A percentile compares a stretch with the other conserved stretches of the same genome.
These are phyloP conservation scores for Alsophila aescularia DNA, from an alignment of 2,888 invertebrate genomes.

Conservation along the genomic window DNA sequence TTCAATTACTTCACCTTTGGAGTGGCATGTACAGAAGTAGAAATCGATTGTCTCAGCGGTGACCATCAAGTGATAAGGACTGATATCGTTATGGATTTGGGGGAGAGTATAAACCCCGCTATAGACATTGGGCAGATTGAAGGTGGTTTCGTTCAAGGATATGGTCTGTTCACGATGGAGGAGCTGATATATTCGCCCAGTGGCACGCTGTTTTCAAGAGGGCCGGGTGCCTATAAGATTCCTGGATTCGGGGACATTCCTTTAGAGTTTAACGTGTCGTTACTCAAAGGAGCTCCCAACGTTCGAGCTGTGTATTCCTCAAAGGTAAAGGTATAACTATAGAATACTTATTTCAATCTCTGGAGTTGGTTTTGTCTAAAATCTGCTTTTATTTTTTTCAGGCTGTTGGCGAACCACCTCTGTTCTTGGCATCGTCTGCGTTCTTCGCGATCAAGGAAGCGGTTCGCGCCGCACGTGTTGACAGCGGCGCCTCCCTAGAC, in stretches of 20 bases:
- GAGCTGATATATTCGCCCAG: conserved; percentile 94
- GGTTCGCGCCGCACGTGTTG: conserved; percentile 90
- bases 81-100: conserved; percentile 98
- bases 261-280: conserved; percentile 94
- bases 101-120: conserved; percentile 97
- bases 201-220: conserved; percentile 92
- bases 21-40: conserved; percentile 93
- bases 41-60: conserved; percentile 97
- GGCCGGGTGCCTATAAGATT: conserved; percentile 97
- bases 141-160: conserved; percentile 97
- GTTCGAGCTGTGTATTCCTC: conserved; percentile 97
- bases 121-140: conserved; percentile 99
- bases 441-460: conserved; percentile 97
- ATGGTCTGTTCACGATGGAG: conserved; percentile 95
- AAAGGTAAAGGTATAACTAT: conserved; percentile 86
- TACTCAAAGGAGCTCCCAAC: conserved; percentile 96
- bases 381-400: conserved; percentile 62
- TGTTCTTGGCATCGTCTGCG: conserved; percentile 94
- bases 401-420: conserved; percentile 98
- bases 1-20: conserved; percentile 96
- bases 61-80: conserved; percentile 95
- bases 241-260: conserved; percentile 97
- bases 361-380: background rate
- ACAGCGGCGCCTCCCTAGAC: conserved; percentile 84
- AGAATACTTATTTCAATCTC: too few species aligned